Percentiles rank a stretch among this genome's conserved stretches.
These are phyloP conservation scores for Lagopus leucura DNA, from an alignment of 2,113 vertebrate genomes.

Conservation along the genomic window DNA sequence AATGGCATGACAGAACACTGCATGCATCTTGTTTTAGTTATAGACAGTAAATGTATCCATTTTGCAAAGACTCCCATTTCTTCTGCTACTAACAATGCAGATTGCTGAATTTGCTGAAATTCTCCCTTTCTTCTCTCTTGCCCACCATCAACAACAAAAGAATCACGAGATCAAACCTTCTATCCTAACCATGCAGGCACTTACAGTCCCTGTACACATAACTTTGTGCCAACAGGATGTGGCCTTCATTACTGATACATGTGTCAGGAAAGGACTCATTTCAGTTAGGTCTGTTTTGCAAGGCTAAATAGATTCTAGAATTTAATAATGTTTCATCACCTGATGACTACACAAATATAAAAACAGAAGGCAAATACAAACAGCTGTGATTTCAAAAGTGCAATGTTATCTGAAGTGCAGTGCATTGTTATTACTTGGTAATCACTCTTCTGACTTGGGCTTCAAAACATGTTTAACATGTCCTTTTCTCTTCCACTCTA, in stretches of 20 bases:
- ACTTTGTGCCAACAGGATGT: background rate
- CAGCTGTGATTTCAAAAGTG: background rate
- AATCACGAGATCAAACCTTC: background rate
- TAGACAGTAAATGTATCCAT: background rate
- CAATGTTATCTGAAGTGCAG: background rate
- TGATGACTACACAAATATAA: background rate
- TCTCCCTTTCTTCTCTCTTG: background rate
- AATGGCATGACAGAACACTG: background rate
- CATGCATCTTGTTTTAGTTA: background rate
- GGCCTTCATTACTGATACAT: background rate
- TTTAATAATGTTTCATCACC: background rate
- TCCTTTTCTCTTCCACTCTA: background rate
- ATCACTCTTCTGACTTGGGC: background rate
- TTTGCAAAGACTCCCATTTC: background rate
- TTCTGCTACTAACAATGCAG: background rate
- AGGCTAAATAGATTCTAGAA: background rate
- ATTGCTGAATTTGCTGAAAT: background rate
- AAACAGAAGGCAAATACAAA: background rate
- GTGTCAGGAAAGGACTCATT: background rate
- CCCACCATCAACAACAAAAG: background rate
- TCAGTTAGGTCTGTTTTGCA: background rate
- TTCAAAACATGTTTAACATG: background rate
- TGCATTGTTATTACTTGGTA: background rate
- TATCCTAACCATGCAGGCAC: background rate
- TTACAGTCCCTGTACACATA: background rate